These are phyloP conservation scores for Coptodon bakossiorum DNA, from an alignment of 2,113 vertebrate species.

Conservation along the genomic window DNA sequence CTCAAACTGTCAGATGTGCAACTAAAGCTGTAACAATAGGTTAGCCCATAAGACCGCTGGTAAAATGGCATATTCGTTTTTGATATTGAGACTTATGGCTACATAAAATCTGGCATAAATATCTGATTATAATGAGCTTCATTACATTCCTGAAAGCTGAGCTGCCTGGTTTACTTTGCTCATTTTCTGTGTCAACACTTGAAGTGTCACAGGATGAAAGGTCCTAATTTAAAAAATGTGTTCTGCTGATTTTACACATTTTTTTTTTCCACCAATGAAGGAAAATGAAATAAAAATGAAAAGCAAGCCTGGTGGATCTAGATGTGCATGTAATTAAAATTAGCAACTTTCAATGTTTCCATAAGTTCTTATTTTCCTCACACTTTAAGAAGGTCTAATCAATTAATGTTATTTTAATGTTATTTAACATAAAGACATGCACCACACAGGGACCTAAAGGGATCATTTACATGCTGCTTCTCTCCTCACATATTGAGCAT, in stretches of 20 bases:
- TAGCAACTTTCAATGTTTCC: not conserved
- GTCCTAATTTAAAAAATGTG: not conserved
- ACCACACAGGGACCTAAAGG: constrained; percentile 4
- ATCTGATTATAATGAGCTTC: constrained; percentile 4
- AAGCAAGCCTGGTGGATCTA: not conserved
- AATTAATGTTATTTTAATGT: constrained; percentile 7
- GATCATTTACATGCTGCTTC: constrained; percentile 29
- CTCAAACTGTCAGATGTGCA: not conserved
- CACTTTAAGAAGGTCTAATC: constrained; percentile 19
- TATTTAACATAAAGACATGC: constrained; percentile 26
- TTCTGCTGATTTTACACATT: not conserved
- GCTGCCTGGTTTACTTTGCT: not conserved
- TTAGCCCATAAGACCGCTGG: not conserved
- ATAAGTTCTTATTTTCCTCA: constrained; percentile 3
- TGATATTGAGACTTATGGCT: not conserved
- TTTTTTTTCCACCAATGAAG: not conserved
- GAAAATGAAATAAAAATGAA: not conserved
- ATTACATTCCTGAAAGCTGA: not conserved
- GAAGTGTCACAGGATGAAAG: not conserved
- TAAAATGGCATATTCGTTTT: not conserved
- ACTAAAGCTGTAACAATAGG: not conserved
- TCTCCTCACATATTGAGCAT: constrained; percentile 19
- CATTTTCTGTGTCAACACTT: constrained; percentile 7
- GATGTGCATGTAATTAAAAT: constrained; percentile 40
- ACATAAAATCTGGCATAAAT: not conserved